A percentile compares a stretch with the other conserved stretches of the same genome.
phyloP scores from a whole-genome alignment of 1,140 invertebrate genomes.

The Monomorium pharaonis region DNA sequence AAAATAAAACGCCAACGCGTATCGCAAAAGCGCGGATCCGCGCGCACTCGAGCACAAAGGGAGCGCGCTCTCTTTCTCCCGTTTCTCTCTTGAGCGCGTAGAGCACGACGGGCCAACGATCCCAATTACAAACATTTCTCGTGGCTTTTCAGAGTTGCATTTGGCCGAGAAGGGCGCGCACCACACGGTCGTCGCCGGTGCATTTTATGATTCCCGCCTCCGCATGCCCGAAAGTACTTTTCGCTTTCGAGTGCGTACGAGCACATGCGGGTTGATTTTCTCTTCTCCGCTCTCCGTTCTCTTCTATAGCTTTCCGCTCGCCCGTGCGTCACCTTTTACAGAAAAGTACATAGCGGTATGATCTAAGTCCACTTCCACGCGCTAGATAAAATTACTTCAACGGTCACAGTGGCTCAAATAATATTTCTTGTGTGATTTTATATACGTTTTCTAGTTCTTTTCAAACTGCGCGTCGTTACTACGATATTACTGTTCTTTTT shows the following conservation, averaged over 20 bases:
- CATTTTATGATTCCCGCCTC: slow-evolving; percentile 71
- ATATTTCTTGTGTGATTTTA: no score
- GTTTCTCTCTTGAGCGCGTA: slow-evolving; percentile 51
- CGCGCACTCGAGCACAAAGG: slow-evolving; percentile 59
- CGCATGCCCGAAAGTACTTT: slow-evolving; percentile 77
- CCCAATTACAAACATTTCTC: slow-evolving; percentile 83
- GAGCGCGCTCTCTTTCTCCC: slow-evolving; percentile 48
- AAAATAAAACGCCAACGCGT: slow-evolving; percentile 21
- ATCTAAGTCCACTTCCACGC: not conserved
- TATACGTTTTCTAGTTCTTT: no score
- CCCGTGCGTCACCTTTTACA: slow-evolving; percentile 51
- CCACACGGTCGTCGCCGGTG: slow-evolving; percentile 27
- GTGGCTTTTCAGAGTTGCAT: slow-evolving; percentile 77
- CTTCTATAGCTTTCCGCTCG: slow-evolving; percentile 26
- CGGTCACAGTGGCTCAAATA: no score
- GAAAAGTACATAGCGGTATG: not conserved
- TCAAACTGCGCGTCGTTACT: no score
- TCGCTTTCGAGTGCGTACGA: slow-evolving; percentile 73
- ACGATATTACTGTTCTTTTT: no score
- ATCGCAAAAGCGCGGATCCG: slow-evolving; percentile 39
- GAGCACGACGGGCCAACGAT: slow-evolving; percentile 77
- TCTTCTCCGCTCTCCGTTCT: slow-evolving; percentile 45
- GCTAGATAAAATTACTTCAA: not conserved
- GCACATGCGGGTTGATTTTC: slow-evolving; percentile 77
- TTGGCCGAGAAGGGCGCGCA: slow-evolving; percentile 67